A percentile compares a stretch with the other conserved stretches of the same genome.
Evolutionary conservation across 1,140 invertebrate species (phyloP).

Genomic region (Drosophila aff.): DNA sequence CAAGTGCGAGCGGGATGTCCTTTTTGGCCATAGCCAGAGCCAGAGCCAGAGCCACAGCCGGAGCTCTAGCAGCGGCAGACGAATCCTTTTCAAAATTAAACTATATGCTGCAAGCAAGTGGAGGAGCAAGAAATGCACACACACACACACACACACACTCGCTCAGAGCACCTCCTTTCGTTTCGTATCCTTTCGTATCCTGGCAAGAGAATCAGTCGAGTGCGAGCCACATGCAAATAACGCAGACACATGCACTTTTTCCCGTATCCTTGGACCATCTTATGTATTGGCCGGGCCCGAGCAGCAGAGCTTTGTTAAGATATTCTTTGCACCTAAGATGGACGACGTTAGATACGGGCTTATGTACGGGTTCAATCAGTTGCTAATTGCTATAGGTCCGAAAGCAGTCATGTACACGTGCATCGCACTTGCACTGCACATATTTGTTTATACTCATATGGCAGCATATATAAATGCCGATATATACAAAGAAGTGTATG

Average conservation of each 20-base stretch:
- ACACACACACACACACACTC: not conserved
- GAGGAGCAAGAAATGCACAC: conserved; percentile 66
- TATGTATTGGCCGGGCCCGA: conserved; percentile 61
- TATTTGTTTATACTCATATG: conserved; percentile 43
- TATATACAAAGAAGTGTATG: conserved; percentile 9
- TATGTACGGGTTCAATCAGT: conserved; percentile 80
- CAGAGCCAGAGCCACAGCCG: conserved; percentile 61
- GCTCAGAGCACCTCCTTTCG: conserved; percentile 23
- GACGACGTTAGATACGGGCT: conserved; percentile 63
- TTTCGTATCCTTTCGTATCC: conserved; percentile 44
- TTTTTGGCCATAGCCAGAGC: conserved; percentile 49
- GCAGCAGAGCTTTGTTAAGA: conserved; percentile 74
- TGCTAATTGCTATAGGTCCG: conserved; percentile 77
- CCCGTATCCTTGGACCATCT: conserved; percentile 72
- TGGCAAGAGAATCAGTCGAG: conserved; percentile 67
- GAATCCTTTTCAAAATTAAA: conserved; percentile 83
- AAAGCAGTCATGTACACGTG: conserved; percentile 45
- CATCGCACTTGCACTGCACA: conserved; percentile 13
- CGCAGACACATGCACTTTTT: conserved; percentile 82
- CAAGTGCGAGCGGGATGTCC: conserved; percentile 41
- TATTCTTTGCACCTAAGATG: conserved; percentile 79
- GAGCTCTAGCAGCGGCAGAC: conserved; percentile 77
- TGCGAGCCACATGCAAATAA: conserved; percentile 80
- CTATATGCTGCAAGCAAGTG: conserved; percentile 76
- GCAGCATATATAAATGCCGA: conserved; percentile 37